Evolutionary conservation across 1,140 invertebrate genomes (phyloP).

Genomic region (Venturia canescens): DNA sequence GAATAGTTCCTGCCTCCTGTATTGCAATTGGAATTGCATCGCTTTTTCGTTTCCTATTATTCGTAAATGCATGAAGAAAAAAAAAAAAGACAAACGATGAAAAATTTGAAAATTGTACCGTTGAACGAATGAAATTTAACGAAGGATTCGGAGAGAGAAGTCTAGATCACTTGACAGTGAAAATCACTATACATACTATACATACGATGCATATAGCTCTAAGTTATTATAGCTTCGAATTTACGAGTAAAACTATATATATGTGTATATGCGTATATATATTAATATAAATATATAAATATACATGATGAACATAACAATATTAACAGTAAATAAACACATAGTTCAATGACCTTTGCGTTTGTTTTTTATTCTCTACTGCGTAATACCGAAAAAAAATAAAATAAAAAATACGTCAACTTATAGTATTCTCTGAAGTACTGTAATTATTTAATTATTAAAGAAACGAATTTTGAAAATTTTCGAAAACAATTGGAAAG

Average conservation of each 20-base stretch:
- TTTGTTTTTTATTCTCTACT: too few species aligned
- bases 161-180: constrained; percentile 18
- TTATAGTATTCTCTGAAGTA: too few species aligned
- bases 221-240: constrained; percentile 21
- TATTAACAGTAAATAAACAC: too few species aligned
- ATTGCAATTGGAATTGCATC: background rate
- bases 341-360: too few species aligned
- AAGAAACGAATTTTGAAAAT: too few species aligned
- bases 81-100: background rate
- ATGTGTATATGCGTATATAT: background rate
- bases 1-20: background rate
- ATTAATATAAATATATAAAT: too few species aligned
- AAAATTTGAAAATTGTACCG: background rate
- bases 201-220: constrained; percentile 17
- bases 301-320: too few species aligned
- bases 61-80: constrained; percentile 1
- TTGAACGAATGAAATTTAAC: background rate
- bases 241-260: background rate
- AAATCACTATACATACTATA: constrained; percentile 30
- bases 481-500: too few species aligned
- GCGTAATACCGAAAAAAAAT: too few species aligned
- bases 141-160: background rate
- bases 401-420: too few species aligned
- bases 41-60: background rate
- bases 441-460: too few species aligned